Evolutionary conservation across 1,140 invertebrate genomes (phyloP).

Genomic region (Heliconius hewitsoni): DNA sequence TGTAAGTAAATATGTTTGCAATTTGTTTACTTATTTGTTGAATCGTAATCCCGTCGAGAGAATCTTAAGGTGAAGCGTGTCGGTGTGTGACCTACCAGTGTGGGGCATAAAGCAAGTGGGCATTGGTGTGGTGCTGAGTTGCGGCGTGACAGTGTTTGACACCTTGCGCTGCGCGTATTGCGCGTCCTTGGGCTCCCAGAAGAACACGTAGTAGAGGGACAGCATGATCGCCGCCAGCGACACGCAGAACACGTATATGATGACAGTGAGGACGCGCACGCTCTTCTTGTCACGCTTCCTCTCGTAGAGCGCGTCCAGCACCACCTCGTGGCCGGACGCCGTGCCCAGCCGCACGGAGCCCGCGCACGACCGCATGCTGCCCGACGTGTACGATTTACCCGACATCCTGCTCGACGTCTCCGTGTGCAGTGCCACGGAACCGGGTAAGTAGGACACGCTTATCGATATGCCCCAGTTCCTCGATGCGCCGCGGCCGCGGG

Average conservation of each 20-base stretch:
- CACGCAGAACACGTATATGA: constrained; percentile 97
- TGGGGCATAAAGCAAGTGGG: constrained; percentile 80
- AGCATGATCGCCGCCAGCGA: constrained; percentile 97
- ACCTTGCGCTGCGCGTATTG: constrained; percentile 77
- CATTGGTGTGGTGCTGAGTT: constrained; percentile 77
- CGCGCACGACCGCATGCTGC: constrained; percentile 75
- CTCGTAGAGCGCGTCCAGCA: constrained; percentile 91
- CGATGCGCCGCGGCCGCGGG: constrained; percentile 63
- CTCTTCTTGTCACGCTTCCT: constrained; percentile 92
- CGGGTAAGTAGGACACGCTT: constrained; percentile 72
- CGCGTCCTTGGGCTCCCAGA: constrained; percentile 91
- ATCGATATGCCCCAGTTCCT: constrained; percentile 74
- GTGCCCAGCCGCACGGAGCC: constrained; percentile 80
- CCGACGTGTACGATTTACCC: constrained; percentile 69
- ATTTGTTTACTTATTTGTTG: constrained; percentile 2
- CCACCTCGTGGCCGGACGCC: constrained; percentile 87
- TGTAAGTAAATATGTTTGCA: neutral
- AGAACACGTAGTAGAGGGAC: constrained; percentile 96
- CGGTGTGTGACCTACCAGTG: constrained; percentile 78
- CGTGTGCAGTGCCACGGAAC: constrained; percentile 51
- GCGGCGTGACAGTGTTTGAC: constrained; percentile 73
- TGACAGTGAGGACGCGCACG: constrained; percentile 95
- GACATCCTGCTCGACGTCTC: constrained; percentile 62
- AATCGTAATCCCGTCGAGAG: neutral
- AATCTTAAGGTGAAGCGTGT: constrained; percentile 48